Evolutionary conservation across 2,113 vertebrate species (phyloP), one percentile per base, ranked within the genome.

Genomic region (Lota lota): DNA sequence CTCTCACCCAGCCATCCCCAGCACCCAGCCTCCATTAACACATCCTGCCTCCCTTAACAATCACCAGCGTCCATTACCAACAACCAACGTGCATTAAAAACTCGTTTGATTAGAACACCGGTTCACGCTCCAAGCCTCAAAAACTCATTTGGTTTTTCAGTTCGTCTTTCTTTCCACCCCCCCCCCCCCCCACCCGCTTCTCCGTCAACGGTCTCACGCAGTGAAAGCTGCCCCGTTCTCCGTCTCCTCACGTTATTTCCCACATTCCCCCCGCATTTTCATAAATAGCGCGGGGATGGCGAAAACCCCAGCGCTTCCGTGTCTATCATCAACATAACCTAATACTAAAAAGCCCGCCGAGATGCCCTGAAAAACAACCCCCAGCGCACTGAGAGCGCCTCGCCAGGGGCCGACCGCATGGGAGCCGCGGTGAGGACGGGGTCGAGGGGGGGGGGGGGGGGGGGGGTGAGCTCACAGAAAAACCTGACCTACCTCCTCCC

Each of bases 211-310:
- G 21, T 81, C 75, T 77, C 76, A 79, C 64, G 22, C 67, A 63
- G 53, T 63, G 67, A 75, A 65, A 47, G 70, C 78, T 56, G 21
- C 79, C 24, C 24, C 24, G 24, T 24, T 24, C 24, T 24, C 24
- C 24, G 24, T 24, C 66, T 78, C 79, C 73, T 66, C 51, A 56
- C 70, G 61, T 33, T 64, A 50, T 83, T 89, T 87, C 85, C 82
- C 85, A 87, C 86, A 90, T 69, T 84, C 56, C 2, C 4, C 24
- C 24, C 24, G 4, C 77, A 51, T 68, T 77, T 79, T 79, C 74
- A 79, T 68, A 83, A 85, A 86, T 79, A 85, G 80, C 63, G 65
- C 60, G 68, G 67, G 82, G 71, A 62, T 14, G 64, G 83, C 1
- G 24, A 24, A 24, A 79, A 77, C 63, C 24, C 2, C 74, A 78